phyloP scores from a whole-genome alignment of 2,888 invertebrate genomes.

The Cremastinae sp. region DNA sequence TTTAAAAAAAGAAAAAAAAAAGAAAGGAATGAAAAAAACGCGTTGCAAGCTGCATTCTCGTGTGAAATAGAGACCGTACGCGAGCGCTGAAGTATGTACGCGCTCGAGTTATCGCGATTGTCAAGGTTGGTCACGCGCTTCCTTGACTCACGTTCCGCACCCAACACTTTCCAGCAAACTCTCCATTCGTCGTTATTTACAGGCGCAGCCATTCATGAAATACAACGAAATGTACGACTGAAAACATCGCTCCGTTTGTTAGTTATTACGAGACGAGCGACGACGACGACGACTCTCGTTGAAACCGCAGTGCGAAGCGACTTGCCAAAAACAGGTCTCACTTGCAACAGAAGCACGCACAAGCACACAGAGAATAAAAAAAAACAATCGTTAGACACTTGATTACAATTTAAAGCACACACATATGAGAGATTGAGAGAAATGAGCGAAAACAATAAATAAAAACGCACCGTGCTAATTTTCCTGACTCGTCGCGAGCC shows the following conservation, averaged over 20 bases:
- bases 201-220: constrained; percentile 60
- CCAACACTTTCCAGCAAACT: constrained; percentile 38
- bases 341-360: constrained; percentile 2
- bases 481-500: constrained; percentile 79
- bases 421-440: constrained; percentile 30
- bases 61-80: constrained; percentile 15
- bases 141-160: constrained; percentile 16
- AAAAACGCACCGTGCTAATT: constrained; percentile 79
- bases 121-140: constrained; percentile 66
- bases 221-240: too few species aligned
- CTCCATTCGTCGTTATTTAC: constrained; percentile 5
- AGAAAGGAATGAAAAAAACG: neutral
- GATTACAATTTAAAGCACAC: constrained; percentile 24
- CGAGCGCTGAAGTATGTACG: constrained; percentile 30
- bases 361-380: constrained; percentile 9
- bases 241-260: too few species aligned
- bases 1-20: neutral
- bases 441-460: constrained; percentile 60
- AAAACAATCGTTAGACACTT: neutral
- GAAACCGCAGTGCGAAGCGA: too few species aligned
- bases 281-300: constrained; percentile 41
- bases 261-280: too few species aligned
- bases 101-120: constrained; percentile 60
- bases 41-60: neutral
- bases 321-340: too few species aligned